Evolutionary conservation across 2,113 vertebrate species (phyloP), one percentile per base, ranked within the genome.

Genomic region (Circaetus gallicus): DNA sequence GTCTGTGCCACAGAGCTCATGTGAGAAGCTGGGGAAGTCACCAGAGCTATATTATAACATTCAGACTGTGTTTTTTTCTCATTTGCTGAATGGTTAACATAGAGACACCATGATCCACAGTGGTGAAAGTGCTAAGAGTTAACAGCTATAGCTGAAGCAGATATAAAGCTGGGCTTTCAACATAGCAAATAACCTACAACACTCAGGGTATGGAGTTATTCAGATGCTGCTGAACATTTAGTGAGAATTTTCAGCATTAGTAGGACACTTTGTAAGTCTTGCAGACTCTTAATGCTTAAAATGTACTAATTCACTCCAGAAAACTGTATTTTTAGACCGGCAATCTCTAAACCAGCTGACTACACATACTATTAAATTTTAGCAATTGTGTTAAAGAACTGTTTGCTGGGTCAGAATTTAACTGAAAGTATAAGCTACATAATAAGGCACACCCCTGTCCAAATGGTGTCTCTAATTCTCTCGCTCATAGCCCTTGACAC

Each of bases 401-500:
- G 3, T 13, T 63, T 81, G 3, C 31, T 40, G 13, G 12, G 29
- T 66, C 22, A 55, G 29, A 17, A 67, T 62, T 50, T 72, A 52
- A 42, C 3, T 79, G 28, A 69, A 76, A 62, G 42, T 53, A 42
- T 31, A 43, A 47, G 6, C 13, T 36, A 53, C 9, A 9, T 24
- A 34, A 56, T n/a, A 55, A 52, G 34, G 3, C 34, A 31, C 13
- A 49, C 0, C 1, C 16, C 7, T 36, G 5, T 49, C 7, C 56
- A 88, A 25, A 66, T 13, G 19, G 9, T 28, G 16, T 42, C 22
- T 76, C 31, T 83, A 50, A 24, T 62, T 56, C 25, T 80, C 9
- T 79, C 0, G 0, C 12, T 85, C 3, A 62, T 67, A 72, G 1
- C 6, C 8, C 5, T 34, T 32, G 19, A 32, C 16, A 56, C 3